phyloP scores from a whole-genome alignment of 2,888 invertebrate species.

The Digitonthophagus gazella region DNA sequence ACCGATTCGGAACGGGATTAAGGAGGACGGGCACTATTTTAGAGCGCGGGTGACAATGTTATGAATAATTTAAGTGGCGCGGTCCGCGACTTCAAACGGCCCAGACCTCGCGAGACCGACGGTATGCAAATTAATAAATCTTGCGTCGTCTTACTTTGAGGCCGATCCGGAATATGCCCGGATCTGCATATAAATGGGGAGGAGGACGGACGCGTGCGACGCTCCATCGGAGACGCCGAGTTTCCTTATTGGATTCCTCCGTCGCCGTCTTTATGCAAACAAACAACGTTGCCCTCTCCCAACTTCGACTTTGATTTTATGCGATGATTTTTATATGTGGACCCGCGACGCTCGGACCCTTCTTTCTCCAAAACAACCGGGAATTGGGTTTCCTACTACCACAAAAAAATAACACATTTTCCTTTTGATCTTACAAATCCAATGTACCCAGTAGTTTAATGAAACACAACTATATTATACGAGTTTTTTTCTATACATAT shows the following conservation, averaged over 20 bases:
- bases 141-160: conserved; percentile 48
- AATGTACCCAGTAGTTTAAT: background rate
- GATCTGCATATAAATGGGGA: conserved; percentile 50
- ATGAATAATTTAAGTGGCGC: conserved; percentile 49
- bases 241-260: conserved; percentile 31
- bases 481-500: no score
- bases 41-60: conserved; percentile 46
- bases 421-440: background rate
- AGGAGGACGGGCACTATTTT: conserved; percentile 34
- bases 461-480: background rate
- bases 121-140: conserved; percentile 52
- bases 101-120: conserved; percentile 16
- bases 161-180: conserved; percentile 40
- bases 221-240: conserved; percentile 8
- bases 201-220: conserved; percentile 36
- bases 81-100: conserved; percentile 46
- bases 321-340: conserved; percentile 15
- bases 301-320: conserved; percentile 22
- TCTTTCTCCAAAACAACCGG: background rate
- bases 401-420: background rate
- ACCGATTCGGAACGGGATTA: conserved; percentile 11
- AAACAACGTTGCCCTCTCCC: conserved; percentile 19
- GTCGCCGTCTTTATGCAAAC: conserved; percentile 23
- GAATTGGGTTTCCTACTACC: background rate
- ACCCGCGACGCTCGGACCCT: background rate